These are phyloP conservation scores for Megaceryle alcyon DNA, from an alignment of 2,797 vertebrate species.

Conservation along the genomic window DNA sequence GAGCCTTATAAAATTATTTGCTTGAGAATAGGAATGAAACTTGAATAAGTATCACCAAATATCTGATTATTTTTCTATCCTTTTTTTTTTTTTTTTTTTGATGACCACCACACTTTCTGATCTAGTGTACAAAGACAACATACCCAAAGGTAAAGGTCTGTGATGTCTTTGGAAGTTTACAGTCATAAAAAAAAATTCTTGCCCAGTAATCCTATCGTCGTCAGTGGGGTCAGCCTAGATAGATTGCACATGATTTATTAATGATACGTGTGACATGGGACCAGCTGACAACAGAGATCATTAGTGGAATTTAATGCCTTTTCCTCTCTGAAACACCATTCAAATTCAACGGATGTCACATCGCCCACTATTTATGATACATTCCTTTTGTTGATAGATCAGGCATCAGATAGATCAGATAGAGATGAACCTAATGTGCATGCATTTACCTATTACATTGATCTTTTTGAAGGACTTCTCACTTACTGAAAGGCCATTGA, in stretches of 20 bases:
- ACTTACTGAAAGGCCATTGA: neutral
- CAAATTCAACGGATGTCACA: neutral
- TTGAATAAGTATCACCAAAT: neutral
- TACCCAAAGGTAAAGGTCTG: neutral
- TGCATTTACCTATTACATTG: neutral
- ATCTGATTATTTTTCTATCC: no score
- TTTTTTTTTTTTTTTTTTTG: neutral
- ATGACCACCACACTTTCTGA: rapidly evolving
- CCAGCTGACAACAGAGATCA: neutral
- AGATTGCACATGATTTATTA: neutral
- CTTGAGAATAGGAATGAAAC: neutral
- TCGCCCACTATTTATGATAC: neutral
- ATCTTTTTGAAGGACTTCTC: neutral
- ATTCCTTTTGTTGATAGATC: neutral
- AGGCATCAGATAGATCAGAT: neutral
- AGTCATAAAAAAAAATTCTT: neutral
- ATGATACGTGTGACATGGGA: neutral
- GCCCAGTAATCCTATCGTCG: neutral
- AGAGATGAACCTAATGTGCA: neutral
- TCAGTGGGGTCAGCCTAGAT: neutral
- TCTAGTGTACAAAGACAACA: neutral
- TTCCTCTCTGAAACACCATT: neutral
- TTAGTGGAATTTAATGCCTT: neutral
- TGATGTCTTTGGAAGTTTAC: neutral
- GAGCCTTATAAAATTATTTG: neutral